Base-by-base conservation (phyloP, 2,797 vertebrate genomes). In the Neostethus bicornis region DNA sequence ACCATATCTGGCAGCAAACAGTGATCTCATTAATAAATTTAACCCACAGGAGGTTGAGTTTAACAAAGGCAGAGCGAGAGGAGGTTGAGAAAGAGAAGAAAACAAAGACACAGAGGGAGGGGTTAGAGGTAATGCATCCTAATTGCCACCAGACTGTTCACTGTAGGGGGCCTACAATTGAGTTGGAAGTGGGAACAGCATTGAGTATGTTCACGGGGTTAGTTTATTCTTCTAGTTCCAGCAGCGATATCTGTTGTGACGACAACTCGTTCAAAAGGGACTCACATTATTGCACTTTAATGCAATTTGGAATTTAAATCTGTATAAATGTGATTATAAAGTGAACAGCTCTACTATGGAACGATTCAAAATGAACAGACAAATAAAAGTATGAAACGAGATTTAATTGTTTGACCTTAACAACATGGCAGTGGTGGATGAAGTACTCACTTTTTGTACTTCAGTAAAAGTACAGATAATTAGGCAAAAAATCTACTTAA, bases 81-180 rank as follows among this genome's bases (percentile, higher is more conserved):
- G 52, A 28, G 21, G 25, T 35, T 43, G 16, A 51, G 38, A 17
- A 45, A 25, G 25, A 54, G 56, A 34, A 58, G 29, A 32, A 51
- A 47, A 39, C 41, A 66, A 51, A 70, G 39, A 50, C 53, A 39
- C 55, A 23, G 66, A 53, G 49, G 66, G 70, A 35, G 77, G 55
- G 29, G 29, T 17, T 28, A 52, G 34, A 62, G 72, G 57, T 49
- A 58, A 66, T 71, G 59, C 24, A 51, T 57, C 46, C 83, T 86
- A 81, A 86, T 85, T 82, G 37, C 49, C 74, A 72, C 68, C 81
- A 85, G 79, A 52, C 59, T 78, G 50, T 39, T 69, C 81, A 75
- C 83, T 57, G 58, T 56, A 71, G 80, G 73, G 68, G 29, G 17
- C 23, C 21, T 51, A 37, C 66, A 60, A 58, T 64, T 53, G 64